phyloP scores from a whole-genome alignment of 2,888 invertebrate genomes.

The Ischnus inquisitorius region DNA sequence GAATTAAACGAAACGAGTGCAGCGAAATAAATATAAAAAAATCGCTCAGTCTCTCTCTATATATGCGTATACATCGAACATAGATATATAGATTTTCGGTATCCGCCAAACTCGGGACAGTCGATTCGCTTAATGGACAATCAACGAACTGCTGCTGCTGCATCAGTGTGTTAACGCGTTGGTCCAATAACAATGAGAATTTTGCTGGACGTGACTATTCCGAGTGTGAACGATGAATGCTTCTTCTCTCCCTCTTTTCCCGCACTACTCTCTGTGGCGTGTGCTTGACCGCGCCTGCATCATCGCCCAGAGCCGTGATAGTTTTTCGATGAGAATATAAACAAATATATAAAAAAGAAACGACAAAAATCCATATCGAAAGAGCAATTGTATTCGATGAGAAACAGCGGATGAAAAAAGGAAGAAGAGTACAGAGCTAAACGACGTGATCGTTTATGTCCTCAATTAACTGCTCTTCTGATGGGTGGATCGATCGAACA shows the following conservation, averaged over 20 bases:
- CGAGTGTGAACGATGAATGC: constrained; percentile 68
- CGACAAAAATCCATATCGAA: constrained; percentile 17
- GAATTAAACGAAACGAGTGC: constrained; percentile 62
- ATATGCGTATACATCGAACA: constrained; percentile 11
- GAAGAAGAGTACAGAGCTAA: constrained; percentile 19
- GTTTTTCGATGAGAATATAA: constrained; percentile 35
- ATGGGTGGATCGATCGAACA: constrained; percentile 27
- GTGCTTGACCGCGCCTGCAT: constrained; percentile 13
- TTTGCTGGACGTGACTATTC: constrained; percentile 62
- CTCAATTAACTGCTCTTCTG: constrained; percentile 26
- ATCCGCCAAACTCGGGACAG: constrained; percentile 50
- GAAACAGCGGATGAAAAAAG: constrained; percentile 7
- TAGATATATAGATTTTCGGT: constrained; percentile 26
- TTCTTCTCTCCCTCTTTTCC: neutral
- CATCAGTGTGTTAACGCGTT: constrained; percentile 55
- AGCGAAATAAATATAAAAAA: constrained; percentile 35
- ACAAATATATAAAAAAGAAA: constrained; percentile 7
- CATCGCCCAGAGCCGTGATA: constrained; percentile 33
- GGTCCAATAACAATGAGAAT: constrained; percentile 61
- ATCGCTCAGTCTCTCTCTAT: neutral
- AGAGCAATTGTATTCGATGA: constrained; percentile 10
- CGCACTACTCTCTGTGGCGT: neutral
- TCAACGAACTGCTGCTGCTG: constrained; percentile 67
- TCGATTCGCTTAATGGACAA: constrained; percentile 71
- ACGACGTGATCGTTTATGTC: constrained; percentile 32